These are phyloP conservation scores for Helobdella robusta DNA, from an alignment of 2,888 invertebrate genomes.

Conservation along the genomic window DNA sequence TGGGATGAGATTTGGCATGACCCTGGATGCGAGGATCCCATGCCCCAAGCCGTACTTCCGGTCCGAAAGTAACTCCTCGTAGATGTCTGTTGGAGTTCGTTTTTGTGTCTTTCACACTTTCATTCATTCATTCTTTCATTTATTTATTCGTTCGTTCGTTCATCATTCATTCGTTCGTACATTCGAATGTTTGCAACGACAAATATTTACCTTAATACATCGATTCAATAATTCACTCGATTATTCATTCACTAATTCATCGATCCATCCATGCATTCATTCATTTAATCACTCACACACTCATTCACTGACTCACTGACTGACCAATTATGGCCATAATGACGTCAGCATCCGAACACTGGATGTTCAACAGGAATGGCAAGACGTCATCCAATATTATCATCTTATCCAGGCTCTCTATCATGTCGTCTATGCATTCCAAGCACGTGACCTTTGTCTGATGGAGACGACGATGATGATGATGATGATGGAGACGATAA, in stretches of 20 bases:
- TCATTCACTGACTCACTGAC: too few relatives aligned
- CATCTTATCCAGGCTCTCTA: conserved; percentile 72
- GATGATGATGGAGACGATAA: too few relatives aligned
- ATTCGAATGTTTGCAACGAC: too few relatives aligned
- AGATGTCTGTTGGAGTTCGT: conserved; percentile 62
- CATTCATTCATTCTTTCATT: too few relatives aligned
- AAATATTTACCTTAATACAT: too few relatives aligned
- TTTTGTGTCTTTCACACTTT: neutral
- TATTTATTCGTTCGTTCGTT: too few relatives aligned
- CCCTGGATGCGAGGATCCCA: conserved; percentile 80
- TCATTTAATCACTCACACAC: too few relatives aligned
- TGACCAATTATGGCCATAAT: conserved; percentile 83
- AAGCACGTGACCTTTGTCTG: conserved; percentile 50
- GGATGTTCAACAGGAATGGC: conserved; percentile 74
- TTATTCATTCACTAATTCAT: too few relatives aligned
- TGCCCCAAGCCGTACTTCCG: conserved; percentile 80
- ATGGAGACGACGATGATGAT: neutral
- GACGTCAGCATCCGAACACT: conserved; percentile 77
- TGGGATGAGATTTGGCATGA: conserved; percentile 82
- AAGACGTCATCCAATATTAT: conserved; percentile 82
- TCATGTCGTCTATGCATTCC: conserved; percentile 60
- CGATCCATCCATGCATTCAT: too few relatives aligned
- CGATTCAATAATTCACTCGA: too few relatives aligned
- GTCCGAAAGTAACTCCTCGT: conserved; percentile 77
- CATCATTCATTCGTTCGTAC: too few relatives aligned